These are phyloP conservation scores for Sipha flava DNA, from an alignment of 1,140 invertebrate genomes.

Conservation along the genomic window DNA sequence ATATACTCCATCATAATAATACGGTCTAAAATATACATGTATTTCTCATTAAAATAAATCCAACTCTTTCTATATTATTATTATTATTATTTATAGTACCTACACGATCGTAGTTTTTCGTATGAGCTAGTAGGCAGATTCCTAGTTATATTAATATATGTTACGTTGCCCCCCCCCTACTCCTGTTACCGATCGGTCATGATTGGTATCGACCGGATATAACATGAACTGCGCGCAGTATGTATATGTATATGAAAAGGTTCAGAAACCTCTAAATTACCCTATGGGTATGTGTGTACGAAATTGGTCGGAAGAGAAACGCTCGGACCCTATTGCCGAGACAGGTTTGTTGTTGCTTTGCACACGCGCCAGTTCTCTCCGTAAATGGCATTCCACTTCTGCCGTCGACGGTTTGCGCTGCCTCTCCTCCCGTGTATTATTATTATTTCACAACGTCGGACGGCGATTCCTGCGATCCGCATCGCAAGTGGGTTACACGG, in stretches of 20 bases:
- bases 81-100: no score
- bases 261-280: conserved; percentile 26
- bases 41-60: no score
- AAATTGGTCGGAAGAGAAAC: conserved; percentile 21
- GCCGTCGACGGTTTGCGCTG: not conserved
- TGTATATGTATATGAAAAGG: not conserved
- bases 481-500: conserved; percentile 5
- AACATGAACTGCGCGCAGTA: not conserved
- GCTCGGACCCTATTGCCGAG: not conserved
- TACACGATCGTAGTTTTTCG: no score
- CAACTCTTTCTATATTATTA: no score
- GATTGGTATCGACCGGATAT: not conserved
- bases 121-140: no score
- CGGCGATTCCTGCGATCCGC: not conserved
- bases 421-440: no score
- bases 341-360: conserved; percentile 16
- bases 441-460: no score
- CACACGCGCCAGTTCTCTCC: not conserved
- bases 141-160: no score
- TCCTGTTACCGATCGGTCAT: not conserved
- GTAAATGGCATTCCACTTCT: conserved; percentile 6
- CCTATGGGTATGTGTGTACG: not conserved
- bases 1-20: no score
- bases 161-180: no score
- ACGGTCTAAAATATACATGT: no score